These are phyloP conservation scores for Eustalomyia histrio DNA, from an alignment of 2,888 invertebrate genomes.

Conservation along the genomic window DNA sequence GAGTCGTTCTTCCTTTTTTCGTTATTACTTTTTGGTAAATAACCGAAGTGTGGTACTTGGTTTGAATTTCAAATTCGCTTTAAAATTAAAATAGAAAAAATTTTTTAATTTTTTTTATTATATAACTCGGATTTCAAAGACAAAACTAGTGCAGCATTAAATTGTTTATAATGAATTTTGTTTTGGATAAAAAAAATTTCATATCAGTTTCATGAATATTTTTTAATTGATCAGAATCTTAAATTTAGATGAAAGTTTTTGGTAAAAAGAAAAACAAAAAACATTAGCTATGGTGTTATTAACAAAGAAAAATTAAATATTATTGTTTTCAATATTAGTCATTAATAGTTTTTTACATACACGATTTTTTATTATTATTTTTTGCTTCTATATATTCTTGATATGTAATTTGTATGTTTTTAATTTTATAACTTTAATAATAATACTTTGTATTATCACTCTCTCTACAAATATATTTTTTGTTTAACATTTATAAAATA, in stretches of 20 bases:
- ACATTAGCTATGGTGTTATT: background rate
- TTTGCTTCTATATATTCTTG: background rate
- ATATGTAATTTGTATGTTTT: constrained; percentile 1
- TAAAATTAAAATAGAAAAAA: background rate
- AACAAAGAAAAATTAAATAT: background rate
- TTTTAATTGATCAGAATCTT: too few species aligned
- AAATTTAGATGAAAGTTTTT: too few species aligned
- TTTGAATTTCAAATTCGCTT: background rate
- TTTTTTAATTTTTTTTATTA: background rate
- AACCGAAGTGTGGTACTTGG: background rate
- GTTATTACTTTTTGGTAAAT: background rate
- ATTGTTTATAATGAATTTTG: too few species aligned
- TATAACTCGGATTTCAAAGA: background rate
- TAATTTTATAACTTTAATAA: constrained; percentile 20
- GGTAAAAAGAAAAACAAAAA: background rate
- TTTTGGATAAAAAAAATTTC: too few species aligned
- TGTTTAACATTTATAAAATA: background rate
- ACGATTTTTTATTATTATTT: background rate
- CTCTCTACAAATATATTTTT: background rate
- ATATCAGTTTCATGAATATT: too few species aligned
- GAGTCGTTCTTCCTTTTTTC: constrained; percentile 47
- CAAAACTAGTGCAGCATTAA: background rate
- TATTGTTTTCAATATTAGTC: background rate
- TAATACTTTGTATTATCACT: background rate
- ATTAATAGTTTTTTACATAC: background rate